These are phyloP conservation scores for Ahaetulla prasina DNA, from an alignment of 2,113 vertebrate species.

Conservation along the genomic window DNA sequence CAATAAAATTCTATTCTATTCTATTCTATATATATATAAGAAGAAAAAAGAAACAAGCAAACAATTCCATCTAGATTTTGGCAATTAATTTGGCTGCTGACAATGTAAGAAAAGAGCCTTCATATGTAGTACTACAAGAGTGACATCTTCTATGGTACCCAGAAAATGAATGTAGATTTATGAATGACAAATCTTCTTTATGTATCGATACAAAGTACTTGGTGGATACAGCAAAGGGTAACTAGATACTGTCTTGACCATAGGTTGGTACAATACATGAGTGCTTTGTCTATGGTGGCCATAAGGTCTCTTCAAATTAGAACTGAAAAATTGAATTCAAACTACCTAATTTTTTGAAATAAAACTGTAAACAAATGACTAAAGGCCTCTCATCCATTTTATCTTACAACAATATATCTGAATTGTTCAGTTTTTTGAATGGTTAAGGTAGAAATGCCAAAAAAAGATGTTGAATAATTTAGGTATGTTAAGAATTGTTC, in stretches of 20 bases:
- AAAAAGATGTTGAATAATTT: background rate
- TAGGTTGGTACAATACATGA: background rate
- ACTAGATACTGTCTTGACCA: background rate
- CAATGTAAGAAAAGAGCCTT: background rate
- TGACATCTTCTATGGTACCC: background rate
- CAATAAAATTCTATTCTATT: too few relatives aligned
- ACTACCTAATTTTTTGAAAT: background rate
- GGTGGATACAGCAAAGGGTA: background rate
- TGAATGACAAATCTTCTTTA: background rate
- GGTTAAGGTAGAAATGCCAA: background rate
- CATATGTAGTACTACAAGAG: background rate
- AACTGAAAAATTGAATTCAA: background rate
- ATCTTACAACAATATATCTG: background rate
- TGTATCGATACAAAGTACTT: background rate
- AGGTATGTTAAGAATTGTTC: background rate
- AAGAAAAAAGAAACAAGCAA: too few relatives aligned
- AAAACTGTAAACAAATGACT: background rate
- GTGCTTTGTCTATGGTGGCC: background rate
- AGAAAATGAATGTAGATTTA: background rate
- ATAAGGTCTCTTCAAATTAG: background rate
- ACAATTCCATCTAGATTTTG: background rate
- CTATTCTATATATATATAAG: too few relatives aligned
- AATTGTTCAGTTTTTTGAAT: background rate
- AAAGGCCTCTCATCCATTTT: background rate
- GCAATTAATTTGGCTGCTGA: background rate